phyloP scores from a whole-genome alignment of 2,888 invertebrate species.

The Tetragonisca angustula region DNA sequence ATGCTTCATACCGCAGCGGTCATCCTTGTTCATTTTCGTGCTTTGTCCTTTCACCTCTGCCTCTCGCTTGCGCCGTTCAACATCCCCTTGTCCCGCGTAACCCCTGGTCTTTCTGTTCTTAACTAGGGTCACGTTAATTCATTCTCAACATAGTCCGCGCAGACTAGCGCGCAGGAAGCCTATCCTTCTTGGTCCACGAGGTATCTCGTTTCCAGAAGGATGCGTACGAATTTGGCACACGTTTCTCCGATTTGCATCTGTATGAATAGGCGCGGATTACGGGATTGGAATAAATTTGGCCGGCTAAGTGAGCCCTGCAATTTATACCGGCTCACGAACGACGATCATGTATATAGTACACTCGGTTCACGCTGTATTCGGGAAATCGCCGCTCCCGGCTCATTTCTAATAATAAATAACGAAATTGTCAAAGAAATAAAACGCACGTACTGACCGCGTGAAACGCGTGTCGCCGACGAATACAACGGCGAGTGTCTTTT shows the following conservation, averaged over 20 bases:
- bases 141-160: conserved; percentile 62
- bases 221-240: conserved; percentile 77
- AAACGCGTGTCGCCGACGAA: too few species aligned
- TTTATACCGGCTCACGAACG: conserved; percentile 68
- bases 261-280: conserved; percentile 77
- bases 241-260: conserved; percentile 77
- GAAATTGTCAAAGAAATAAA: conserved; percentile 16
- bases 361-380: conserved; percentile 18
- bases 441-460: neutral
- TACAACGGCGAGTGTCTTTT: too few species aligned
- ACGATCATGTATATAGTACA: conserved; percentile 44
- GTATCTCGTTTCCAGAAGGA: conserved; percentile 74
- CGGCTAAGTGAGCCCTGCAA: conserved; percentile 74
- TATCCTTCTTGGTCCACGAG: conserved; percentile 62
- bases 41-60: conserved; percentile 19
- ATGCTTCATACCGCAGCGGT: conserved; percentile 56
- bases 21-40: conserved; percentile 39
- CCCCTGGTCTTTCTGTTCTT: conserved; percentile 50
- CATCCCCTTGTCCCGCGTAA: conserved; percentile 35
- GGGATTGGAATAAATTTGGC: conserved; percentile 76
- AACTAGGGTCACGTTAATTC: conserved; percentile 71
- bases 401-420: conserved; percentile 36
- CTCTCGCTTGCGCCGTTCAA: neutral
- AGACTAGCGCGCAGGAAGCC: conserved; percentile 42
- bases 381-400: conserved; percentile 41